phyloP scores from a whole-genome alignment of 2,113 vertebrate species.

The Petrocephalus zakoni region DNA sequence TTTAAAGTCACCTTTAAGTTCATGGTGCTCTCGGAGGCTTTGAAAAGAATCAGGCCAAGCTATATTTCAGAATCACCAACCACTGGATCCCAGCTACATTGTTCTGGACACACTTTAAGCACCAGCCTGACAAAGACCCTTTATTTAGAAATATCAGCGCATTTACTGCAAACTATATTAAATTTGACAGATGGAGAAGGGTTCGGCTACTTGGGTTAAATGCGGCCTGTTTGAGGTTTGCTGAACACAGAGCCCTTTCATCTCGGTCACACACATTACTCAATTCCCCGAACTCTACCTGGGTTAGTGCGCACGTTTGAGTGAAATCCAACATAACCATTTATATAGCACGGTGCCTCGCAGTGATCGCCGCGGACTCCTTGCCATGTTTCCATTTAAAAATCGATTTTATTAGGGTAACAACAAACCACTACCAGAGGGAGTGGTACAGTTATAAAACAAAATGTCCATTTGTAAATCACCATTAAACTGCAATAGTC shows the following conservation, averaged over 20 bases:
- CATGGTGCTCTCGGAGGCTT: neutral
- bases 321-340: constrained; percentile 40
- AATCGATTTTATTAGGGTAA: constrained; percentile 10
- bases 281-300: constrained; percentile 44
- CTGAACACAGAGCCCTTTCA: constrained; percentile 44
- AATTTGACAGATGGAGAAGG: constrained; percentile 40
- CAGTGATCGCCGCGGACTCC: neutral
- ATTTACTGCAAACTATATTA: constrained; percentile 29
- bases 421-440: neutral
- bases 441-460: neutral
- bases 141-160: constrained; percentile 14
- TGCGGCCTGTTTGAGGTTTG: constrained; percentile 42
- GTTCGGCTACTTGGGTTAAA: constrained; percentile 37
- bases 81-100: neutral
- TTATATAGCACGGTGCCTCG: constrained; percentile 37
- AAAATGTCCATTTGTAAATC: neutral
- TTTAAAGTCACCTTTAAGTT: neutral
- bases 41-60: constrained; percentile 22
- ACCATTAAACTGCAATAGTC: neutral
- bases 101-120: neutral
- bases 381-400: neutral
- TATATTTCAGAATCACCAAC: constrained; percentile 22
- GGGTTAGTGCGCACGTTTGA: constrained; percentile 51
- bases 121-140: neutral
- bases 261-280: constrained; percentile 43